Percentiles rank a stretch among this genome's conserved stretches.
phyloP scores from a whole-genome alignment of 2,797 vertebrate species.

The Huso huso region DNA sequence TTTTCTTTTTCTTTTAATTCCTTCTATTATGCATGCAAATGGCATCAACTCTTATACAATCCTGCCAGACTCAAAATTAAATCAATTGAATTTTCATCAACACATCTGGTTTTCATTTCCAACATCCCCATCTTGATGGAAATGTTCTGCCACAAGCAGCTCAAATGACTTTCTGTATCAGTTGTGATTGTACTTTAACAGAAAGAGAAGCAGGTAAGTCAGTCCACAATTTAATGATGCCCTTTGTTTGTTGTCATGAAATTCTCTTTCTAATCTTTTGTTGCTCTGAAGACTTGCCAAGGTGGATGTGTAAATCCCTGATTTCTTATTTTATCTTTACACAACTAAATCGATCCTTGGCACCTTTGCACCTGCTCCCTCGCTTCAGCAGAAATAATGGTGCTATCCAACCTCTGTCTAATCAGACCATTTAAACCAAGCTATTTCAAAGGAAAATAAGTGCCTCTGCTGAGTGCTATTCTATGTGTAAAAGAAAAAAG shows the following conservation, averaged over 20 bases:
- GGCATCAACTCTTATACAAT: not conserved
- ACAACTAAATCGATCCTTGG: conserved; percentile 52
- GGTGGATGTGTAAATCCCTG: conserved; percentile 35
- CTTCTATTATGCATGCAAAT: not conserved
- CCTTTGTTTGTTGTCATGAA: conserved; percentile 53
- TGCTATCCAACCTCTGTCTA: conserved; percentile 38
- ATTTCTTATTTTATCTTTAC: conserved; percentile 60
- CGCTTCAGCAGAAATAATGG: conserved; percentile 13
- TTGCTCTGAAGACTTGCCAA: conserved; percentile 42
- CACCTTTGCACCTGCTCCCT: conserved; percentile 43
- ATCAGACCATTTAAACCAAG: conserved; percentile 44
- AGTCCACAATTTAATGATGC: conserved; percentile 39
- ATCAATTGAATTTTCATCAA: not conserved
- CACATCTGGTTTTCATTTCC: not conserved
- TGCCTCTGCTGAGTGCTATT: conserved; percentile 34
- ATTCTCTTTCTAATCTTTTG: conserved; percentile 49
- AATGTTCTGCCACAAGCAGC: not conserved
- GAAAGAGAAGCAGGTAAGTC: conserved; percentile 33
- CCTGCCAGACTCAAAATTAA: too few relatives aligned
- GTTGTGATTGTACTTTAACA: conserved; percentile 45
- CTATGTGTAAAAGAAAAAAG: conserved; percentile 26
- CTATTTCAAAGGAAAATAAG: conserved; percentile 42
- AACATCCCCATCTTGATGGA: not conserved
- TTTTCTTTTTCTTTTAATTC: not conserved
- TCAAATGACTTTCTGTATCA: conserved; percentile 19